These are phyloP conservation scores for Crotalus tigris DNA, from an alignment of 2,113 vertebrate genomes.

Conservation along the genomic window DNA sequence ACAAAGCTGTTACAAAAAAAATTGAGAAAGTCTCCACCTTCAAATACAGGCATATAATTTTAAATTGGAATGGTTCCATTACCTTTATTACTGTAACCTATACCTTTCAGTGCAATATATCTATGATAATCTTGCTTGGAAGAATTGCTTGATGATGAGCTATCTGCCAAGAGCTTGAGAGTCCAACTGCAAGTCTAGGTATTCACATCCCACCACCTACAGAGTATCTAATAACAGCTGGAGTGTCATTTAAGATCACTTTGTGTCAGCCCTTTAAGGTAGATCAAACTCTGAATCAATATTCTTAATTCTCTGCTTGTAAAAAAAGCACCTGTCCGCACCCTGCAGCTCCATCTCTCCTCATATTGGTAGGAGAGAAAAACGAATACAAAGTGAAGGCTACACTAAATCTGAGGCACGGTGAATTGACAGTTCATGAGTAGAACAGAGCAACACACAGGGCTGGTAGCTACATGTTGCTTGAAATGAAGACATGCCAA, in stretches of 20 bases:
- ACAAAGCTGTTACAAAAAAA: neutral
- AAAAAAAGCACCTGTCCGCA: neutral
- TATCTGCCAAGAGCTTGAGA: neutral
- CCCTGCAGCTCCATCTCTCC: neutral
- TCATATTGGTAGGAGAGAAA: neutral
- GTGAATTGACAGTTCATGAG: neutral
- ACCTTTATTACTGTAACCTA: neutral
- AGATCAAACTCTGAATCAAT: neutral
- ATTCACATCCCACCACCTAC: neutral
- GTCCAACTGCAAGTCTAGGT: neutral
- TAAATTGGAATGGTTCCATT: neutral
- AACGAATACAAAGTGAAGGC: neutral
- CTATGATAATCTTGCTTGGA: neutral
- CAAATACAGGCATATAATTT: neutral
- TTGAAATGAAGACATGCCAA: neutral
- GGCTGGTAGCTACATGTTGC: neutral
- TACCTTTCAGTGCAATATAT: neutral
- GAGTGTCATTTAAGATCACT: neutral
- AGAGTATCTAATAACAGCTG: neutral
- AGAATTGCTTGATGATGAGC: neutral
- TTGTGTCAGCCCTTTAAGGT: neutral
- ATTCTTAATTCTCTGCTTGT: neutral
- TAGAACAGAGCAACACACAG: neutral
- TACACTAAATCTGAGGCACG: neutral
- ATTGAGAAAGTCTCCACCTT: neutral